Base-by-base conservation (phyloP, 30 jellyfish, hydroid and myxozoan species). In the Aurelia aurita region DNA sequence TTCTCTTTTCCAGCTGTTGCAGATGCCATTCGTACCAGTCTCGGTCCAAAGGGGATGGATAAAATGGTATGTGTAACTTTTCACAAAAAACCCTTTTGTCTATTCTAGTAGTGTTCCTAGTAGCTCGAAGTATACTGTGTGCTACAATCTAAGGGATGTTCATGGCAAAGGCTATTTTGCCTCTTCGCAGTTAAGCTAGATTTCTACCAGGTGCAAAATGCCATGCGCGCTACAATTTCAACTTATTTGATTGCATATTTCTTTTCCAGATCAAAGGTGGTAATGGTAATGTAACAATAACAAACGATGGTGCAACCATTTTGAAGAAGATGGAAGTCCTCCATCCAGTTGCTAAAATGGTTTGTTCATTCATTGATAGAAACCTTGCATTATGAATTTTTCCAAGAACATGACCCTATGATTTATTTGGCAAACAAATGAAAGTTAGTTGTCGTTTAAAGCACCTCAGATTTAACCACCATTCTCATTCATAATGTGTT, bases 281-380 rank as follows among this genome's bases (percentile, higher is more conserved):
- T 54, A 96, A 89, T 73, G 97, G 97, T 11, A 89, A 85, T 85
- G 99, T 95, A 8, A 95, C 99, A 14, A 95, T 95, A n/a, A 88
- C 99, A 44, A 95, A 95, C 79, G 99, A 95, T 84, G 99, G 99
- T 32, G 99, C 99, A 26, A 95, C 99, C 7, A 95, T 95, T 46
- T 74, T 95, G 80, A 89, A 95, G 66, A 96, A 95, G 54, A 95
- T 95, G 97, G 96, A 88, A 88, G 97, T 89, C 45, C 85, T 89
- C 21, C 99, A 95, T 74, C 99, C 99, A n/a, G 97, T 95, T 59
- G 99, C 99, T 19, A 90, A 95, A 90, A 95, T 95, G 99, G 97
- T 93, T 34, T 25, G 80, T 72, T 22, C 27, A 71, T 12, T 0
- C 9, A 14, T 25, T 25, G 5, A 14, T 25, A 10, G 5, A 25